phyloP scores from a whole-genome alignment of 92 coral and sea anemone genomes.

The Micromussa lordhowensis region DNA sequence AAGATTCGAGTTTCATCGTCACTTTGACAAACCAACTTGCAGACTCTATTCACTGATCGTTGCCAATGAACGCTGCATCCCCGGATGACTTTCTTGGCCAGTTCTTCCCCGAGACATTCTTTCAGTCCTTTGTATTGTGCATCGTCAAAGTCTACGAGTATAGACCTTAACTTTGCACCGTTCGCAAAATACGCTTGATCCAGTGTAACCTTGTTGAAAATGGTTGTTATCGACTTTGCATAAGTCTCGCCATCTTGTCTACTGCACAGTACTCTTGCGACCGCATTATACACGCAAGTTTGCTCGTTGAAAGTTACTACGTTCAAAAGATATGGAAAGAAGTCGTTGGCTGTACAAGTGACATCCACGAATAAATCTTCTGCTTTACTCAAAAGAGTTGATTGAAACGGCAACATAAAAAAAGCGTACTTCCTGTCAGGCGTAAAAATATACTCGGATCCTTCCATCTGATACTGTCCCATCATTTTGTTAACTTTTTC shows the following conservation, averaged over 20 bases:
- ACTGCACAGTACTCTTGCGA: slow-evolving; percentile 58
- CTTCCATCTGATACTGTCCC: slow-evolving; percentile 66
- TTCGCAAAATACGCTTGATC: slow-evolving; percentile 40
- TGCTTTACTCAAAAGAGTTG: slow-evolving; percentile 47
- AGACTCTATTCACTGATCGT: slow-evolving; percentile 64
- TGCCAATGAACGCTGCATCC: slow-evolving; percentile 72
- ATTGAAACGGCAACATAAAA: slow-evolving; percentile 62
- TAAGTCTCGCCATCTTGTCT: slow-evolving; percentile 63
- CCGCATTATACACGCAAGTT: slow-evolving; percentile 39
- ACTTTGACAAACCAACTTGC: slow-evolving; percentile 46
- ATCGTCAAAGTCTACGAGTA: slow-evolving; percentile 68
- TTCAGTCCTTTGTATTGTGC: slow-evolving; percentile 64
- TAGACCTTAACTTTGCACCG: slow-evolving; percentile 51
- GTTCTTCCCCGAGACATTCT: slow-evolving; percentile 43
- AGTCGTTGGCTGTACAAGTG: slow-evolving; percentile 46
- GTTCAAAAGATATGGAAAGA: slow-evolving; percentile 49
- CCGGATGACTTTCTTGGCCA: slow-evolving; percentile 57
- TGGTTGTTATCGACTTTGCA: slow-evolving; percentile 34
- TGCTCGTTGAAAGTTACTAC: slow-evolving; percentile 39
- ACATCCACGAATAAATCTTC: slow-evolving; percentile 44
- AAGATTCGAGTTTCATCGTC: slow-evolving; percentile 44
- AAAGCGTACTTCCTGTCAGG: slow-evolving; percentile 62
- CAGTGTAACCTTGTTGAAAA: slow-evolving; percentile 44
- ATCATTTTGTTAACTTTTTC: slow-evolving; percentile 48
- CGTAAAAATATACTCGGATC: slow-evolving; percentile 51